Evolutionary conservation across 2,797 vertebrate genomes (phyloP), one percentile per base, ranked within the genome.

Genomic region (Ciconia nigra): DNA sequence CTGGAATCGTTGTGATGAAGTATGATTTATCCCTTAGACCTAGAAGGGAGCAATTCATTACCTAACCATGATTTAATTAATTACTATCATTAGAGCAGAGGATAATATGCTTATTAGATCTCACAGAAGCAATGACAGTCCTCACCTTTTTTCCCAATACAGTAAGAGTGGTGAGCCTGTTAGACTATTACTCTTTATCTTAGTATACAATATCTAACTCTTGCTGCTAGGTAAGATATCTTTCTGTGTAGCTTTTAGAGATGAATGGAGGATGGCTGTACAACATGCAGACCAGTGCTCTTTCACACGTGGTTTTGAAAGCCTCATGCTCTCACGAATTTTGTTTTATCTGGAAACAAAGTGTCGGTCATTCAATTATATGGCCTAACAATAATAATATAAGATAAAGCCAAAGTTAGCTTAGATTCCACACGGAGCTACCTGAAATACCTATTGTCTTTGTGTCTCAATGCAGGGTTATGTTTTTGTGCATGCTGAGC

Each of bases 21-120:
- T 29, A 7, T 41, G 58, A 84, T 97, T 96, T 87, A 90, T 89
- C 82, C 80, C 57, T 90, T 78, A 96, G 80, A 89, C 65, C 70
- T 90, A 17, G 80, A 93, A 95, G 67, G 89, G 71, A 93, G 79
- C 52, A 62, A 90, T 92, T 96, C 10, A 81, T 97, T 97, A 91
- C n/a, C 46, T 31, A 91, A n/a, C 35, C 2, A 16, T 85, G 83
- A 93, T 93, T 97, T 96, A 97, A 97, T 96, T 97, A 76, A 94
- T 97, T 96, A 65, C 21, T 86, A 49, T 67, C 91, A 80, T 96
- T 97, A 95, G 19, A 85, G 33, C 63, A 73, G 69, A 80, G 83
- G 59, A 88, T 85, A 89, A 89, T 71, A 54, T 10, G 76, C 58
- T 93, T 55, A 44, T 54, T 49, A 61, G 55, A 35, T 70, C 71